Base-by-base conservation (phyloP, 2,888 invertebrate species). In the Drosophila quinaria region DNA sequence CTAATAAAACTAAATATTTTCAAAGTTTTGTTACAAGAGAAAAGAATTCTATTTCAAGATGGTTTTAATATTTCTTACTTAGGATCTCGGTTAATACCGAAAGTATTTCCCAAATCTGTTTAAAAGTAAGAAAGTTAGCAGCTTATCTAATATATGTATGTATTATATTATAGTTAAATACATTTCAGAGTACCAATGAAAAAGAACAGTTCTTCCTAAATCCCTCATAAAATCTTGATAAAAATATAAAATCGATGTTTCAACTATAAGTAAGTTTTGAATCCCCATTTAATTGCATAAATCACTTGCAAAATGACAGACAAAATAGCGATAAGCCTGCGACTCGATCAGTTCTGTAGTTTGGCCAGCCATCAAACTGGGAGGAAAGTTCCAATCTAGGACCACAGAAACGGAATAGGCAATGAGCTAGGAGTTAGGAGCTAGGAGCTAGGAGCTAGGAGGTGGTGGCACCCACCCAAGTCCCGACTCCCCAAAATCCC, bases 331-430 rank as follows among this genome's bases (percentile, higher is more conserved):
- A 75, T 74, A 65, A 63, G 68, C 58, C 51, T 19, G 35, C 37
- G 39, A 66, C 61, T 69, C 54, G 78, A 68, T 74, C 73, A 65
- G 77, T 51, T 76, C 62, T 52, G 62, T 35, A 50, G 47, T 70
- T 67, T 60, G 77, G 49, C 44, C 46, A 52, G 51, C 49, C 54
- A 47, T 64, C 62, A 61, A 66, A 13, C 37, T 58, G 52, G 58
- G 46, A 22, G 61, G 68, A 77, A 70, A 59, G 75, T 81, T 75
- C 61, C 85, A 81, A 87, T 81, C 87, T 84, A 72, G 72, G 58
- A 52, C 52, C 71, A 66, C 65, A 64, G 47, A 82, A 88, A 84
- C 75, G 63, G 75, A 68, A 76, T 76, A 44, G 64, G 33, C 69
- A 79, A 76, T 76, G 75, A 69, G 70, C 33, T 44, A 13, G n/a